A percentile compares a stretch with the other conserved stretches of the same genome.
phyloP scores from a whole-genome alignment of 2,888 invertebrate species.

The Ashinkailepas kermadecensis region DNA sequence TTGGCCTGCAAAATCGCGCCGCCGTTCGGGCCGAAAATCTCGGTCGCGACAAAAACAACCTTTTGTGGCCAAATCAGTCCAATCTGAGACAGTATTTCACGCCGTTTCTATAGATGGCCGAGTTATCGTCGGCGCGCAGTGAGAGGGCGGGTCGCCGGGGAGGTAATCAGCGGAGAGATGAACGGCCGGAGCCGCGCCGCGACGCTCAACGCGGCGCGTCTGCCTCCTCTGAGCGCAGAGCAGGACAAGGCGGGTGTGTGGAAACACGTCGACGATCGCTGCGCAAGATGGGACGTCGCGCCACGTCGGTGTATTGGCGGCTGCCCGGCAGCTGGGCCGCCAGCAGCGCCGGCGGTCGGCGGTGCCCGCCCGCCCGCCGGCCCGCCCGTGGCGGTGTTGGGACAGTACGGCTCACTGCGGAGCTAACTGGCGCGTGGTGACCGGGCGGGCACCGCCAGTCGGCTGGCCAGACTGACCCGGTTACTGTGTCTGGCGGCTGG shows the following conservation, averaged over 20 bases:
- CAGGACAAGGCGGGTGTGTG: no score
- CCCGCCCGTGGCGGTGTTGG: neutral
- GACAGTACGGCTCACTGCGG: neutral
- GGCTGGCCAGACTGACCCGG: neutral
- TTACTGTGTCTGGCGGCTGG: no score
- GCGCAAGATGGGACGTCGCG: no score
- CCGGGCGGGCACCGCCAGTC: neutral
- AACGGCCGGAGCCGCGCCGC: neutral
- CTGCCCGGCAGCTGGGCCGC: neutral
- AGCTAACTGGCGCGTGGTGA: neutral
- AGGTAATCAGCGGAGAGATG: neutral
- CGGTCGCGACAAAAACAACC: neutral
- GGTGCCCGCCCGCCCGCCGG: neutral
- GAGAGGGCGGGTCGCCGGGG: neutral
- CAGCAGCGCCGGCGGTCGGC: neutral
- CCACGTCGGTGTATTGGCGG: neutral
- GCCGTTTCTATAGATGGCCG: neutral
- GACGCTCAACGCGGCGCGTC: no score
- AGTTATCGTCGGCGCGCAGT: neutral
- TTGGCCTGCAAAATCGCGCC: neutral
- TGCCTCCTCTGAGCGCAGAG: no score
- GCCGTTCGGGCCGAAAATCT: neutral
- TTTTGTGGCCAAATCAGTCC: slow-evolving; percentile 11
- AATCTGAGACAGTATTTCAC: slow-evolving; percentile 4
- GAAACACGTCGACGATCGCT: no score